Base-by-base conservation (phyloP, 2,113 vertebrate genomes). In the Epinephelus lanceolatus region DNA sequence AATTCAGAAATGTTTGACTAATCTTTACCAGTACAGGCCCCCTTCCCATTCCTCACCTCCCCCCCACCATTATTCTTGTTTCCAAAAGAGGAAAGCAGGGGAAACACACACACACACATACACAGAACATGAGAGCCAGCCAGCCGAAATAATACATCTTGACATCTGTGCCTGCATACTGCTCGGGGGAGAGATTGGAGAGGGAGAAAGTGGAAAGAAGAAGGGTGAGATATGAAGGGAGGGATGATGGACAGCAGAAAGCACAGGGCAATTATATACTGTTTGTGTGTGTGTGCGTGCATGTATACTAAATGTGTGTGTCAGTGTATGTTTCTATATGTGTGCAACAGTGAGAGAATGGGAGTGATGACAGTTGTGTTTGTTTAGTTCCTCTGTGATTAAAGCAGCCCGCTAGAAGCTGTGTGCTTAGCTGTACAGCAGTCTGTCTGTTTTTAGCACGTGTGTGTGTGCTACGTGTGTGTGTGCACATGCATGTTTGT, bases 101-200 rank as follows among this genome's bases (percentile, higher is more conserved):
- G 15, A 61, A 81, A 55, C 57, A 51, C 76, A 70, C 51, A 78
- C 51, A 78, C 37, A 76, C 37, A 76, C 37, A 81, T 12, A 76
- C 66, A 89, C 47, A 90, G 71, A 91, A 93, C 91, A 92, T 83
- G 83, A 81, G 87, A 93, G 81, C 76, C 85, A 90, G 89, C 87
- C 85, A 94, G 91, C 76, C 67, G 91, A 92, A 94, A 93, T 95
- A 95, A 95, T 93, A 84, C 76, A 90, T 94, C 91, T 88, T 93
- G 94, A 94, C 94, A 95, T 95, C 92, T 94, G 94, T 94, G 93
- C 90, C 89, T 93, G 91, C 86, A 71, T 73, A 83, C 93, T 59
- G 93, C 93, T 94, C 65, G 71, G 76, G 94, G 93, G 93, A 91
- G 77, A 71, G 86, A 81, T 59, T 45, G 57, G 63, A 83, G 83